Evolutionary conservation across 2,888 invertebrate genomes (phyloP).

Genomic region (Eupeodes latifasciatus): DNA sequence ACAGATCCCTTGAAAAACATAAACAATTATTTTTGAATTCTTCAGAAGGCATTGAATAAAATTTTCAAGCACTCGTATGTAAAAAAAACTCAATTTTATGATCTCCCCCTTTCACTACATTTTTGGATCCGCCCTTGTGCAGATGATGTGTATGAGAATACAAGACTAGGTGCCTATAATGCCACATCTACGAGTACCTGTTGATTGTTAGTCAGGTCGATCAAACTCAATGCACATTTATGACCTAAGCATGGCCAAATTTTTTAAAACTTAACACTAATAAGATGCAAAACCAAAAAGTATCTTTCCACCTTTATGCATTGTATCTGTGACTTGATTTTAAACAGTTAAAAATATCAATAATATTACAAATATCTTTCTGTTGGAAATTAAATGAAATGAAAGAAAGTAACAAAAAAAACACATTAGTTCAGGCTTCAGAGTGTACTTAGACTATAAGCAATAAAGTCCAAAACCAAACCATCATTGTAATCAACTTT

Average conservation of each 20-base stretch:
- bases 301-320: background rate
- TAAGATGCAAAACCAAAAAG: slow-evolving; percentile 16
- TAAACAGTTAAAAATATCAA: slow-evolving; percentile 34
- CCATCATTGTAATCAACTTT: slow-evolving; percentile 24
- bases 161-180: background rate
- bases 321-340: slow-evolving; percentile 64
- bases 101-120: no score
- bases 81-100: no score
- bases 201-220: slow-evolving; percentile 40
- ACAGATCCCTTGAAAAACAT: no score
- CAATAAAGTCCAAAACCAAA: slow-evolving; percentile 38
- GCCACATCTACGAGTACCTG: slow-evolving; percentile 33
- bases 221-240: slow-evolving; percentile 45
- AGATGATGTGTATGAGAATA: no score
- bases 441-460: slow-evolving; percentile 37
- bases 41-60: no score
- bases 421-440: background rate
- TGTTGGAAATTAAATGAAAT: slow-evolving; percentile 7
- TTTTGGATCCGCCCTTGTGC: no score
- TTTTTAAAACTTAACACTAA: slow-evolving; percentile 35
- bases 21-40: no score
- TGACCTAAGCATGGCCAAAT: slow-evolving; percentile 60
- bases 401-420: slow-evolving; percentile 57
- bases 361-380: slow-evolving; percentile 38
- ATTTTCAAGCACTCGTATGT: no score